Base-by-base conservation (phyloP, 2,113 vertebrate species). In the Mixornis gularis region DNA sequence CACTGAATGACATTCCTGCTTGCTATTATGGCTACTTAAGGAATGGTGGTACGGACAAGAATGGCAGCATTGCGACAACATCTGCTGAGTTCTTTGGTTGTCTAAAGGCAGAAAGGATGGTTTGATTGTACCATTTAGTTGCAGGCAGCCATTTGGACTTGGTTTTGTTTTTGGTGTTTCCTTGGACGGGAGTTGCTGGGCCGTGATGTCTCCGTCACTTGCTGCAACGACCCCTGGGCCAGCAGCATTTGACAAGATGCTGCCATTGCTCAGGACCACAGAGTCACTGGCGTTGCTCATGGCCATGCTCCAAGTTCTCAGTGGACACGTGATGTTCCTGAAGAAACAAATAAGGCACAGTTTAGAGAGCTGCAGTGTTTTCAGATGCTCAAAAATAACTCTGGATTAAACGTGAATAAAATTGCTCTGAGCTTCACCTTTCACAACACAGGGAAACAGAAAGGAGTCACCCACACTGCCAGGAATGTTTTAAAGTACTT, bases 11-110 rank as follows among this genome's bases (percentile, higher is more conserved):
- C 98, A 97, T 70, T 99, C 99, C 74, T 95, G 98, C 83, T 97
- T 98, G 93, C 90, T 97, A 60, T 93, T 96, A 65, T 97, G 98
- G 96, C 97, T 98, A 90, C 97, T 97, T 87, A 98, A 73, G 49
- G 98, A 92, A 63, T 98, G 97, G 85, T 98, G 98, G 95, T 98
- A 98, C 25, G 98, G 98, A 95, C 98, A 99, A 62, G 95, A 97
- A 46, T 97, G 97, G 94, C 98, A 98, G 96, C 97, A 98, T 2
- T 94, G 98, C 1, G 97, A 40, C 68, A 97, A 41, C 90, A 97
- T 66, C 76, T 92, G 96, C 65, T 97, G 95, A 22, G 94, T 93
- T 96, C 98, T 98, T 94, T 97, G 98, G 96, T 95, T 96, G 95
- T 98, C 98, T 91, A 96, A 69, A 89, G 97, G 97, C 96, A 98